Conservation (phyloP, 2,113 vertebrate species). For the Eonycteris spelaea region DNA sequence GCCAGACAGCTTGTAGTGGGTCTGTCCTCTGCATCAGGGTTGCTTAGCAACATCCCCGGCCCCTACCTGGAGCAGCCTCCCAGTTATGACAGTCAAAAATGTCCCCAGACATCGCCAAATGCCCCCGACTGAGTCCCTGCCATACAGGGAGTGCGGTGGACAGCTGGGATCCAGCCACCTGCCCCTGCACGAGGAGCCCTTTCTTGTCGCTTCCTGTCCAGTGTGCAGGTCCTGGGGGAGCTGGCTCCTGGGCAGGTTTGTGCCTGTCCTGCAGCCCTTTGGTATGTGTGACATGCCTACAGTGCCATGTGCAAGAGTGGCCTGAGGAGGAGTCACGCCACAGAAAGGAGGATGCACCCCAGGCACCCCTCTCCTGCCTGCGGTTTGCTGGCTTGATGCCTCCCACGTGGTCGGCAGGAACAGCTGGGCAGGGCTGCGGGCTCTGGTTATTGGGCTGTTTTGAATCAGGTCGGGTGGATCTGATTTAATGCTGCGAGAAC, state of each 20-base stretch:
- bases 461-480: not conserved
- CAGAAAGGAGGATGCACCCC: not conserved
- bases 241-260: not conserved
- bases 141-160: fast-evolving
- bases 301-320: not conserved
- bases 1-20: no score
- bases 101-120: not conserved
- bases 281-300: not conserved
- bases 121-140: fast-evolving
- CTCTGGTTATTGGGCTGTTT: not conserved
- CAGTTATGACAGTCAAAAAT: not conserved
- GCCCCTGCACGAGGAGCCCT: not conserved
- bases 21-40: not conserved
- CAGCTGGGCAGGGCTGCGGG: not conserved
- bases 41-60: not conserved
- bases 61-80: not conserved
- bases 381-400: fast-evolving
- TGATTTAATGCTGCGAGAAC: not conserved
- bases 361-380: not conserved
- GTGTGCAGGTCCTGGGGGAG: not conserved
- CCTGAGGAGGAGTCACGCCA: not conserved
- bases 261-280: not conserved
- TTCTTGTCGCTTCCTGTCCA: not conserved
- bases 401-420: not conserved
- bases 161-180: not conserved